Conservation (phyloP, 2,888 invertebrate genomes). For the Lasiommata megera region DNA sequence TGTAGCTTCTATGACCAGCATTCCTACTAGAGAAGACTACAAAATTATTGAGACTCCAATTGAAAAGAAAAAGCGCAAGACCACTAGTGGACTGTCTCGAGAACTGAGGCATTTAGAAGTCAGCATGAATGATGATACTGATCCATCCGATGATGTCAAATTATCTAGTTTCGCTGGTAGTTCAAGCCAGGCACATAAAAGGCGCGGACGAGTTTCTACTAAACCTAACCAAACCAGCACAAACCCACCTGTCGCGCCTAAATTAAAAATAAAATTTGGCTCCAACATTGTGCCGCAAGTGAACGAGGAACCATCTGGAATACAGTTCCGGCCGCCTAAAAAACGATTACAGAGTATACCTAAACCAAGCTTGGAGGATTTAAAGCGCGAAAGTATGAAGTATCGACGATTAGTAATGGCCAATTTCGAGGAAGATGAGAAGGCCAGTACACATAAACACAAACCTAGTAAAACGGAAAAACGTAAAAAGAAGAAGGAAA, state of each 20-base stretch:
- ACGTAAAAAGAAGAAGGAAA: conserved; percentile 77
- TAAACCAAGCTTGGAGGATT: conserved; percentile 88
- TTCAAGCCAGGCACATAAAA: conserved; percentile 49
- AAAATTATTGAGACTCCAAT: conserved; percentile 84
- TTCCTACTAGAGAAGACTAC: conserved; percentile 93
- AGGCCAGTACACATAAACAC: conserved; percentile 59
- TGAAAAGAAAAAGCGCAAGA: conserved; percentile 85
- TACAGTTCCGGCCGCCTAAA: conserved; percentile 88
- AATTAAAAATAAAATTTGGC: conserved; percentile 90
- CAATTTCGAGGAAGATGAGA: conserved; percentile 87
- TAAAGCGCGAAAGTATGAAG: conserved; percentile 93
- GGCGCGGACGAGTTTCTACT: conserved; percentile 53
- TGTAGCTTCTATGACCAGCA: conserved; percentile 92
- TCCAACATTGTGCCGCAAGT: conserved; percentile 79
- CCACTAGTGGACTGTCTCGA: conserved; percentile 75
- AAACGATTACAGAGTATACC: conserved; percentile 85
- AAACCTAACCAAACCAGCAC: conserved; percentile 49
- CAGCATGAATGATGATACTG: conserved; percentile 79
- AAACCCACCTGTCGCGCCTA: conserved; percentile 79
- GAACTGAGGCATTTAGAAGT: conserved; percentile 85
- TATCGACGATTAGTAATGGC: conserved; percentile 92
- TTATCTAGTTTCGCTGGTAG: conserved; percentile 47
- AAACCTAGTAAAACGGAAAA: conserved; percentile 66
- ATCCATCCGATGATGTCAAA: conserved; percentile 61
- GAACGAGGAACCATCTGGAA: conserved; percentile 70